A percentile compares a stretch with the other conserved stretches of the same genome.
phyloP scores from a whole-genome alignment of 2,888 invertebrate species.

The Endotricha flammealis region DNA sequence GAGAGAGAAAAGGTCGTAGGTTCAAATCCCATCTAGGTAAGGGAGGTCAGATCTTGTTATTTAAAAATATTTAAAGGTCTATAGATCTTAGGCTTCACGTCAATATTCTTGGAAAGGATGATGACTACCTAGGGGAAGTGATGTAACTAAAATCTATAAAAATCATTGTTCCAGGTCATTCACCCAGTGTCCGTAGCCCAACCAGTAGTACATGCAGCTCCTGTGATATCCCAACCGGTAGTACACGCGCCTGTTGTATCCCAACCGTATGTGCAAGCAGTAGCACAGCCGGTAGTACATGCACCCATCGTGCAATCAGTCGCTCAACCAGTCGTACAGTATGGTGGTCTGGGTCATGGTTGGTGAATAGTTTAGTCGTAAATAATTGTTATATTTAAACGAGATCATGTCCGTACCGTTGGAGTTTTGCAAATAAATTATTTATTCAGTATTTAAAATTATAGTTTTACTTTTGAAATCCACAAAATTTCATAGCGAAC shows the following conservation, averaged over 20 bases:
- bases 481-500: background rate
- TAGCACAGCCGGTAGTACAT: slow-evolving; percentile 39
- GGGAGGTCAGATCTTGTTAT: too few relatives aligned
- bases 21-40: too few relatives aligned
- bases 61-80: too few relatives aligned
- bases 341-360: slow-evolving; percentile 41
- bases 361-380: slow-evolving; percentile 45
- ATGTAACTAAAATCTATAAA: background rate
- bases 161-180: slow-evolving; percentile 35
- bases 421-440: slow-evolving; percentile 52
- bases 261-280: slow-evolving; percentile 36
- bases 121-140: background rate
- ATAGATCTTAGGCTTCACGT: too few relatives aligned
- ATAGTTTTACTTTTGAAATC: slow-evolving; percentile 22
- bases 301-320: slow-evolving; percentile 45
- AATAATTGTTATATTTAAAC: slow-evolving; percentile 39
- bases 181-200: slow-evolving; percentile 36
- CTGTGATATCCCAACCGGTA: slow-evolving; percentile 26
- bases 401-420: slow-evolving; percentile 60
- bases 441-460: slow-evolving; percentile 39
- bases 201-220: slow-evolving; percentile 25
- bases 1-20: too few relatives aligned
- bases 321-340: slow-evolving; percentile 41
- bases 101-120: too few relatives aligned
- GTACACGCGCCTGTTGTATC: slow-evolving; percentile 33